Evolutionary conservation across 2,113 vertebrate species (phyloP), one percentile per base, ranked within the genome.

Genomic region (Thymallus thymallus): DNA sequence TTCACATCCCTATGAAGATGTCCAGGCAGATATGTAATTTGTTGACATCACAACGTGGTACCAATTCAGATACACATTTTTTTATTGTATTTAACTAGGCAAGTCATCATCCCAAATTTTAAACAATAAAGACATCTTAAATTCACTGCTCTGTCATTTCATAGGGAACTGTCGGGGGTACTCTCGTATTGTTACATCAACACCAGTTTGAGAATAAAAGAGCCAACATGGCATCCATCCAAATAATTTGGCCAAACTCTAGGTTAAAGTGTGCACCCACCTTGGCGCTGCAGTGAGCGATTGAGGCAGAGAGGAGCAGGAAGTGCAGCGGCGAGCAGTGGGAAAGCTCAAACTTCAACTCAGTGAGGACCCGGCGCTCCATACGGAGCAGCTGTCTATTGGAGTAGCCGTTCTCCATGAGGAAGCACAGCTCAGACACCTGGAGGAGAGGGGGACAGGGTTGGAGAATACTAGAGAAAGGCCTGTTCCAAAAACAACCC

Each of bases 371-470:
- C 72, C 91, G 93, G 5, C 94, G 90, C 80, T 97, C 95, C 81
- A 95, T 94, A 4, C 91, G 88, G 48, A 96, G 87, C 61, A 97
- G 90, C 76, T 95, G 92, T 3, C 85, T 85, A 24, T 79, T 88
- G 0, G 90, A 93, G 87, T 95, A 96, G 26, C 92, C 86, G 70
- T 94, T 91, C 10, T 94, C 94, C 85, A 94, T 94, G 85, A 97
- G 81, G 81, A 92, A 93, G 85, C 96, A 96, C 66, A 96, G 93
- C 79, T 89, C 92, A 18, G 94, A 90, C 0, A 94, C 90, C 95
- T 96, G 84, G 22, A 45, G 41, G 41, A 51, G 4, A 48, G 14
- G 3, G 58, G 20, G 58, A 14, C 9, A 46, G 5, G 32, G 5
- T 60, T 60, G 2, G 56, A 51, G 48, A 60, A 60, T 22, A n/a